These are phyloP conservation scores for Ectemnius lituratus DNA, from an alignment of 2,888 invertebrate species.

Conservation along the genomic window DNA sequence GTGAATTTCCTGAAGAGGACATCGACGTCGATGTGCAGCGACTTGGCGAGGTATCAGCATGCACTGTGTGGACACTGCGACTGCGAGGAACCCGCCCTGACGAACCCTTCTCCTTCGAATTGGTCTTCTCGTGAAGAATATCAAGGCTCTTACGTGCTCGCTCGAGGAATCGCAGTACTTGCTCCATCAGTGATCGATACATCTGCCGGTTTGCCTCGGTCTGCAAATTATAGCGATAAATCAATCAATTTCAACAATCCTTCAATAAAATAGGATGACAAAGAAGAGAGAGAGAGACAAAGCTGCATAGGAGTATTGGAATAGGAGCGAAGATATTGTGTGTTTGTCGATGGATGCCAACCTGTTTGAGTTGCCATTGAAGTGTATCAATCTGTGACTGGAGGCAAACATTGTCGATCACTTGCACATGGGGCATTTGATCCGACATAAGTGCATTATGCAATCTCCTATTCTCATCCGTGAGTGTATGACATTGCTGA, in stretches of 20 bases:
- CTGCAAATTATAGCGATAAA: slow-evolving; percentile 77
- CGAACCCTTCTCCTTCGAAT: slow-evolving; percentile 64
- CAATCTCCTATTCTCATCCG: slow-evolving; percentile 78
- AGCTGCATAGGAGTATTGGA: too few species aligned
- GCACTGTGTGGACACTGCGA: slow-evolving; percentile 79
- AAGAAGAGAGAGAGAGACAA: not conserved
- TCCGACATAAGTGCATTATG: slow-evolving; percentile 67
- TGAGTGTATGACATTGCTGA: slow-evolving; percentile 77
- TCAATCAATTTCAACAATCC: not conserved
- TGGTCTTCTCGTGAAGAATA: slow-evolving; percentile 75
- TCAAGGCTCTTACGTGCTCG: slow-evolving; percentile 84
- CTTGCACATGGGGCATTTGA: slow-evolving; percentile 76
- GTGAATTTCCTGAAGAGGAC: slow-evolving; percentile 56
- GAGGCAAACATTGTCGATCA: slow-evolving; percentile 81
- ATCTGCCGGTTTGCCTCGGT: slow-evolving; percentile 85
- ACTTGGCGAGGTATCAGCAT: slow-evolving; percentile 61
- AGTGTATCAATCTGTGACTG: slow-evolving; percentile 85
- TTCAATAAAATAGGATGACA: too few species aligned
- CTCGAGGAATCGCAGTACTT: slow-evolving; percentile 85
- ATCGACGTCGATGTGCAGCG: slow-evolving; percentile 39
- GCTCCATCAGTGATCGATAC: slow-evolving; percentile 86
- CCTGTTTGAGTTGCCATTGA: slow-evolving; percentile 87
- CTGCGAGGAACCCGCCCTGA: slow-evolving; percentile 77
- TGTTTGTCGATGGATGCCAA: slow-evolving; percentile 64
- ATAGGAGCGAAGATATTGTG: not conserved